Evolutionary conservation across 2,888 invertebrate genomes (phyloP), one percentile per base, ranked within the genome.

Genomic region (Chrysolina haemoptera): DNA sequence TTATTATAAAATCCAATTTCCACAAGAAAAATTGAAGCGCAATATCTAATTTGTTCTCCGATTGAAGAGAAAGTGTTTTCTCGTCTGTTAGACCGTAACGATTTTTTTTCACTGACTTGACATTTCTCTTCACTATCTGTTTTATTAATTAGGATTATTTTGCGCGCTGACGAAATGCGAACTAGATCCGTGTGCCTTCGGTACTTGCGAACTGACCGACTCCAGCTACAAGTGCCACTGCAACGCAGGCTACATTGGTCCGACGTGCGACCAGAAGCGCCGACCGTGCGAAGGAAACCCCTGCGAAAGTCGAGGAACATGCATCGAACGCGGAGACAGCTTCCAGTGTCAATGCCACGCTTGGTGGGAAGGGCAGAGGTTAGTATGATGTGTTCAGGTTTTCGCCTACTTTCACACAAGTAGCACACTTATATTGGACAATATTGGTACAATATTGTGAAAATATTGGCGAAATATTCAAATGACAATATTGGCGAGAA

Each of bases 121-220:
- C 18, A 22, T 16, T 50, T 35, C 11, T 41, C 6, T 66, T 14
- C n/a, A 62, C 41, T 70, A 70, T 41, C 14, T n/a, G 10, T n/a
- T 27, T 68, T 11, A 41, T 46, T 3, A 83, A 84, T 1, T 87
- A 94, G 94, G 94, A 46, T 89, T 93, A 77, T 94, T 95, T 87
- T 96, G 95, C 86, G 91, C 93, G 20, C 88, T 94, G 67, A 94
- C 92, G 1, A 90, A 93, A 65, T 96, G 95, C 88, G 94, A 95
- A 83, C 87, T 93, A 59, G 92, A 92, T 10, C 92, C 93, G 0
- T 94, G 94, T 86, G 88, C 90, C 11, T 92, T 91, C 84, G 94
- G 94, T 2, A 90, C 90, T 79, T 94, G 94, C 82, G 89, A 91
- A 55, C 86, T 92, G 63, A 89, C 89, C 2, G 84, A 82, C 40